Evolutionary conservation across 2,888 invertebrate species (phyloP).

Genomic region (Dynastes tityus): DNA sequence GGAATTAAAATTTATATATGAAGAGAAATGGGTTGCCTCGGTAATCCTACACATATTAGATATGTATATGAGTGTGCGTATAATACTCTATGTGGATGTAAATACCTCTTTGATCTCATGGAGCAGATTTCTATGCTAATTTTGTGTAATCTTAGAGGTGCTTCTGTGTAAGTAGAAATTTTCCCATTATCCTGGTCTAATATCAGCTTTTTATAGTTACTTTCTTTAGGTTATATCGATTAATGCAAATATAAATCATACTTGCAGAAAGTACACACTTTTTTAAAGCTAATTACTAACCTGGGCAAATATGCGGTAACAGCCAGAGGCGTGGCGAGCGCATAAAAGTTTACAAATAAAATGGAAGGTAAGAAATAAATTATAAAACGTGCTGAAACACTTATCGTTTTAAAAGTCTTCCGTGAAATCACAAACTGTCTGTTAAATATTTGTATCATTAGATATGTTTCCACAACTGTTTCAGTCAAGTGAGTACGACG

Average conservation of each 20-base stretch:
- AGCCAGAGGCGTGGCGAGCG: no score
- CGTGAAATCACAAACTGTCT: no score
- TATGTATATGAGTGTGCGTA: neutral
- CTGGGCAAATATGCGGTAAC: no score
- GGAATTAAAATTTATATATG: constrained; percentile 12
- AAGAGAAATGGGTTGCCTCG: neutral
- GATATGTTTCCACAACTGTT: no score
- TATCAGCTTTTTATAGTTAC: neutral
- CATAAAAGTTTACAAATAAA: no score
- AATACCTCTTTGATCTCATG: neutral
- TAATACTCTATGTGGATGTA: neutral
- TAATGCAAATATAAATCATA: neutral
- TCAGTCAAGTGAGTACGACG: no score
- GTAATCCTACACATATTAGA: neutral
- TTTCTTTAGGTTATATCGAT: no score
- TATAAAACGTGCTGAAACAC: no score
- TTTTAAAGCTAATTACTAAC: neutral
- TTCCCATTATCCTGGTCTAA: neutral
- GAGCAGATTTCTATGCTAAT: neutral
- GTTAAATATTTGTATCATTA: no score
- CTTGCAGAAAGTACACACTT: neutral
- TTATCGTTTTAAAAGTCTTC: no score
- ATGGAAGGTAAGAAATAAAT: no score
- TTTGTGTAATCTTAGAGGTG: neutral
- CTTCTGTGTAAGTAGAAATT: neutral